Evolutionary conservation across 1,140 invertebrate species (phyloP).

Genomic region (Cotesia glomerata): DNA sequence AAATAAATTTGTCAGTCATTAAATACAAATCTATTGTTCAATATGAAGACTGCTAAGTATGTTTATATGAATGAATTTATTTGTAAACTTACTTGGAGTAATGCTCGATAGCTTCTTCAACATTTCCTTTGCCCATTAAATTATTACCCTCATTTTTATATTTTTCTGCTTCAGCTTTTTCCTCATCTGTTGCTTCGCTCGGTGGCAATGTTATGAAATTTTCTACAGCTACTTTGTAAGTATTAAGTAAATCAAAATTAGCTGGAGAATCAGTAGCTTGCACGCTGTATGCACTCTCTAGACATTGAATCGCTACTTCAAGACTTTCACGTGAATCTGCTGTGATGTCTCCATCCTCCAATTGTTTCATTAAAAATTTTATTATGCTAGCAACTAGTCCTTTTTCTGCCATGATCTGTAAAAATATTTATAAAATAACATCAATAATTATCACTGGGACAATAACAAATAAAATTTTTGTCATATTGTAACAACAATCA

Average conservation of each 20-base stretch:
- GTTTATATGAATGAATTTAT: neutral
- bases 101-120: conserved; percentile 78
- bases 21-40: conserved; percentile 3
- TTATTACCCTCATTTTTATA: conserved; percentile 87
- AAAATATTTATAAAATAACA: too few species aligned
- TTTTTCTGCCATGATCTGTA: conserved; percentile 50
- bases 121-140: conserved; percentile 82
- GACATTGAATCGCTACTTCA: conserved; percentile 84
- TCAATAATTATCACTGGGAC: neutral
- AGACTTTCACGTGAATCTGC: conserved; percentile 79
- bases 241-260: conserved; percentile 58
- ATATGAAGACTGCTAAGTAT: too few species aligned
- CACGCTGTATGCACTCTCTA: conserved; percentile 80
- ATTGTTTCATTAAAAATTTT: conserved; percentile 57
- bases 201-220: conserved; percentile 23
- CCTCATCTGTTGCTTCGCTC: conserved; percentile 61
- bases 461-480: neutral
- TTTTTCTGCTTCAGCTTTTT: conserved; percentile 72
- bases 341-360: conserved; percentile 55
- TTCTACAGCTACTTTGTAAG: conserved; percentile 61
- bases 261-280: conserved; percentile 61
- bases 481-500: neutral
- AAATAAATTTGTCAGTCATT: neutral
- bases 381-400: conserved; percentile 56
- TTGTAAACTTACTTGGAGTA: conserved; percentile 74